A percentile compares a stretch with the other conserved stretches of the same genome.
Conservation (phyloP, 1,140 invertebrate genomes). For the Bicyclus anynana region DNA sequence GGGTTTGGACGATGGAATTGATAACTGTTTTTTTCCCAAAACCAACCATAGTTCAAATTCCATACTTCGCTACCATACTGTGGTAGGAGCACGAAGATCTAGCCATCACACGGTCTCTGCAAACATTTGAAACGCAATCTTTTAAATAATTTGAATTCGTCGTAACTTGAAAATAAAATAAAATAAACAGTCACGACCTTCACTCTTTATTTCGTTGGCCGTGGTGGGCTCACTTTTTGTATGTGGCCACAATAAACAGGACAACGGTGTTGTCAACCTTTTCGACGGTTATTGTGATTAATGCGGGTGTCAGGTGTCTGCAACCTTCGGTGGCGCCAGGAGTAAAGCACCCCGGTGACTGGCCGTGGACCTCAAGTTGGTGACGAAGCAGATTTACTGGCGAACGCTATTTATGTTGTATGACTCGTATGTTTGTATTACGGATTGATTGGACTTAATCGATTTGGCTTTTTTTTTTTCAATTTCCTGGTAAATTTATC, state of each 20-base stretch:
- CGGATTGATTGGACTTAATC: background rate
- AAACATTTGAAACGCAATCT: no score
- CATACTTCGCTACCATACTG: no score
- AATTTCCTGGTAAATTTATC: no score
- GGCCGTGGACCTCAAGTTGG: background rate
- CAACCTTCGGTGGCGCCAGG: slow-evolving; percentile 20
- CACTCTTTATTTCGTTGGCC: background rate
- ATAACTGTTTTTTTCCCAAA: no score
- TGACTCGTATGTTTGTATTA: background rate
- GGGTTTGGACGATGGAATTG: no score
- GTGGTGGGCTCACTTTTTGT: slow-evolving; percentile 1
- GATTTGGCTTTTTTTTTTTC: background rate
- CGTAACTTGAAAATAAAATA: background rate
- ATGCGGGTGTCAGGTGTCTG: slow-evolving; percentile 11
- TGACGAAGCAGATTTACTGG: slow-evolving; percentile 4
- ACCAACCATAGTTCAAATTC: no score
- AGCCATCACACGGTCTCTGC: no score
- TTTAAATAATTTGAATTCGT: background rate
- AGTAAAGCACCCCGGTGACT: slow-evolving; percentile 13
- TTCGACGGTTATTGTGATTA: slow-evolving; percentile 28
- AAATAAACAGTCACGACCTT: background rate
- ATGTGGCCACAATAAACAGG: background rate
- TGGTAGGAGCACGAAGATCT: no score
- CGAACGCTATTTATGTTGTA: background rate
- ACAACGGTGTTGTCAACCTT: slow-evolving; percentile 16